These are phyloP conservation scores for Trinectes maculatus DNA, from an alignment of 2,113 vertebrate species.

Conservation along the genomic window DNA sequence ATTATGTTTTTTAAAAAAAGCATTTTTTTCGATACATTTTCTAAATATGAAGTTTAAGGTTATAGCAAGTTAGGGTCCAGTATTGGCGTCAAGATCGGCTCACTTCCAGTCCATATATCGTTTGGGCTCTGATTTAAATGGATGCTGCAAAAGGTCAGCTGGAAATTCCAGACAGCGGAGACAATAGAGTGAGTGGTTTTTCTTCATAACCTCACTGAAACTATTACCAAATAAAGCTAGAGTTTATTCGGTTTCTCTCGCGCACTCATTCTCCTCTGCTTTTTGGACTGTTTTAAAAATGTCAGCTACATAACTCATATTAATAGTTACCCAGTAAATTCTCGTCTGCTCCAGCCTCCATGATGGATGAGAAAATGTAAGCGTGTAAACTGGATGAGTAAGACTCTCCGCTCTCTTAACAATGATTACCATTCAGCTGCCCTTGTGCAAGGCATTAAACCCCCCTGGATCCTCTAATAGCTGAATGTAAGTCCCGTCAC, in stretches of 20 bases:
- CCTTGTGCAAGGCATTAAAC: conserved; percentile 22
- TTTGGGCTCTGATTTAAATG: not conserved
- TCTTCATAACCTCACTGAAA: conserved; percentile 2
- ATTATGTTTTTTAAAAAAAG: too few species aligned
- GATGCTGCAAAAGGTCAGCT: not conserved
- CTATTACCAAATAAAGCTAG: not conserved
- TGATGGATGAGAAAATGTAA: conserved; percentile 13
- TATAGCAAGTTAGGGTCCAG: too few species aligned
- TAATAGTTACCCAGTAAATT: conserved; percentile 1
- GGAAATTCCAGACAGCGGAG: not conserved
- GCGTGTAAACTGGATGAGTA: conserved; percentile 10
- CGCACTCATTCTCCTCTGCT: not conserved
- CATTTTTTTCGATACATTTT: too few species aligned
- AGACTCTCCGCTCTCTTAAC: not conserved
- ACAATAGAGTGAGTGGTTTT: not conserved
- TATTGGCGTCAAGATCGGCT: too few species aligned
- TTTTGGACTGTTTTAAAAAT: not conserved
- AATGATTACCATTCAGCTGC: conserved; percentile 7
- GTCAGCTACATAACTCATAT: not conserved
- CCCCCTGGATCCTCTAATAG: not conserved
- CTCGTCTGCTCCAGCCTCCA: not conserved
- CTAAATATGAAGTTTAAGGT: too few species aligned
- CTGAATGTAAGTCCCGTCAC: not conserved
- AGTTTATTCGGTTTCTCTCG: not conserved
- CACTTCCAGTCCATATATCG: too few species aligned